These are phyloP conservation scores for Takifugu bimaculatus DNA, from an alignment of 2,113 vertebrate genomes.

Conservation along the genomic window DNA sequence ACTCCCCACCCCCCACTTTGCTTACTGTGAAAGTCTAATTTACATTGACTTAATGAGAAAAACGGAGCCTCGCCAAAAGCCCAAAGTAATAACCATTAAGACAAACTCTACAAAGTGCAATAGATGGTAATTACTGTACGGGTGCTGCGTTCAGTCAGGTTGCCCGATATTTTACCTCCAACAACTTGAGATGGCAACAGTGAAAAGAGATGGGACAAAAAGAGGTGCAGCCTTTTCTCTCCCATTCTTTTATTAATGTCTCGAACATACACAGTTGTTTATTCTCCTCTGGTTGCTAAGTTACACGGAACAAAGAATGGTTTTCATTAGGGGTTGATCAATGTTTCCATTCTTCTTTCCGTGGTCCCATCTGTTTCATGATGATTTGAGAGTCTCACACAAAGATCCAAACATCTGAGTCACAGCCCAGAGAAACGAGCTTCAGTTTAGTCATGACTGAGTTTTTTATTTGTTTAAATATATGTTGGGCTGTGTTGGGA, in stretches of 20 bases:
- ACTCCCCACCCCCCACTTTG: background rate
- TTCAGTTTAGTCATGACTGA: too few species aligned
- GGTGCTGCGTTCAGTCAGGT: too few species aligned
- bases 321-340: too few species aligned
- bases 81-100: background rate
- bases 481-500: too few species aligned
- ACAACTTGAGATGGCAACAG: background rate
- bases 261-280: background rate
- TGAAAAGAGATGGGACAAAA: background rate
- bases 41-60: background rate
- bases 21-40: slow-evolving; percentile 6
- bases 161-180: too few species aligned
- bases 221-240: slow-evolving; percentile 2
- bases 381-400: slow-evolving; percentile 20
- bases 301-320: slow-evolving; percentile 6
- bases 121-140: too few species aligned
- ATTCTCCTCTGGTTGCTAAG: slow-evolving; percentile 32
- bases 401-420: background rate
- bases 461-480: too few species aligned
- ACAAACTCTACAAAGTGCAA: background rate
- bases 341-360: background rate
- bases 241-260: background rate
- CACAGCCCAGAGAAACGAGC: too few species aligned
- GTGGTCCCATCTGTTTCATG: slow-evolving; percentile 6
- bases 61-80: background rate